phyloP scores from a whole-genome alignment of 2,888 invertebrate species.

The Mesorhabditis spiculigera region DNA sequence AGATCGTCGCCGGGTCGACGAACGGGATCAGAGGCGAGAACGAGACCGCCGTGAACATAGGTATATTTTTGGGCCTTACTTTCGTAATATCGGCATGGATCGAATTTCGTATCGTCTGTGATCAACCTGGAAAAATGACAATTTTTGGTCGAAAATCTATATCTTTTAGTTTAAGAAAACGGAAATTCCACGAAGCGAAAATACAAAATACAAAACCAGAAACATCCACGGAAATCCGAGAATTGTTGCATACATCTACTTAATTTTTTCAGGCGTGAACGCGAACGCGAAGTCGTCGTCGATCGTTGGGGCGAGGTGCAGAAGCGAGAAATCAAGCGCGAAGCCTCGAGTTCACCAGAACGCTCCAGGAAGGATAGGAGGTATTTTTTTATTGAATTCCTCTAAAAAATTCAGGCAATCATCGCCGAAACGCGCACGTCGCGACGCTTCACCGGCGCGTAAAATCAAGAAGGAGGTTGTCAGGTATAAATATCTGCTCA shows the following conservation, averaged over 20 bases:
- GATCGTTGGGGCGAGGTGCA: background rate
- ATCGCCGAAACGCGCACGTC: background rate
- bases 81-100: too few species aligned
- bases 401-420: background rate
- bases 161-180: too few species aligned
- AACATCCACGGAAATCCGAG: too few species aligned
- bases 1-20: background rate
- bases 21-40: background rate
- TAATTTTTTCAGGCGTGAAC: background rate
- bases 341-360: constrained; percentile 6
- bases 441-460: background rate
- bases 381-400: background rate
- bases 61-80: background rate
- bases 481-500: background rate
- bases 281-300: background rate
- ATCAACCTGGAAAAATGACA: too few species aligned
- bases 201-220: too few species aligned
- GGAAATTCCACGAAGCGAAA: too few species aligned
- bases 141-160: too few species aligned
- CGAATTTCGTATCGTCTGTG: too few species aligned
- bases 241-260: too few species aligned
- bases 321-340: background rate
- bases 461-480: constrained; percentile 4
- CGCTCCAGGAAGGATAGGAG: background rate
- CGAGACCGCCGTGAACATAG: background rate